These are phyloP conservation scores for Lasioglossum leucozonium DNA, from an alignment of 2,888 invertebrate genomes.

Conservation along the genomic window DNA sequence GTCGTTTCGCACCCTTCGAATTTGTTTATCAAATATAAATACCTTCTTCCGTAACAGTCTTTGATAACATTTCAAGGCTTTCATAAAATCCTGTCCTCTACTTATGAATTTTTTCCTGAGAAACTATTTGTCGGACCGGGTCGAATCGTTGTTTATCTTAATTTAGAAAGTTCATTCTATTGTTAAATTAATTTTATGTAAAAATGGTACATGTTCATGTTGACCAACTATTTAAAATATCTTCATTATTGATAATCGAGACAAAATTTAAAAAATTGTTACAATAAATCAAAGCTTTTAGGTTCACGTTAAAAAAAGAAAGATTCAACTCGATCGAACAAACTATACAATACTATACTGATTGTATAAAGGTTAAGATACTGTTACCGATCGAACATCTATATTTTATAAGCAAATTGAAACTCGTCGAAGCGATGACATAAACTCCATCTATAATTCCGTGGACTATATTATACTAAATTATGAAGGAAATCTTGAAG, in stretches of 20 bases:
- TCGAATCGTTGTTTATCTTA: no score
- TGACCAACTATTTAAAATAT: not conserved
- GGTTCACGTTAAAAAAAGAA: not conserved
- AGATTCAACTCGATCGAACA: not conserved
- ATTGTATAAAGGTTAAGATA: no score
- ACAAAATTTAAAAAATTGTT: not conserved
- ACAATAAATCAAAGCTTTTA: not conserved
- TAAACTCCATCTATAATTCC: not conserved
- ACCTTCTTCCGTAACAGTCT: not conserved
- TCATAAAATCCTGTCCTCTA: not conserved
- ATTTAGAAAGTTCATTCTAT: no score
- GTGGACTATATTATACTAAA: not conserved
- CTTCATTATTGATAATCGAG: not conserved
- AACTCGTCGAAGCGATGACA: not conserved
- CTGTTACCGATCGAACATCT: not conserved
- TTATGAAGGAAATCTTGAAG: not conserved
- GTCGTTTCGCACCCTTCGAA: not conserved
- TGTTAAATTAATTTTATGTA: no score
- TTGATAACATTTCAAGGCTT: not conserved
- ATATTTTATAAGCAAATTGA: not conserved
- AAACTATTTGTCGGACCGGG: no score
- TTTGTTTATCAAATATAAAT: not conserved
- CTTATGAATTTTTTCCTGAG: no score
- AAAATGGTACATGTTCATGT: no score
- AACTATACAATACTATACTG: no score